Percentiles rank a stretch among this genome's conserved stretches.
phyloP scores from a whole-genome alignment of 2,113 vertebrate species.

The Fukomys damarensis region DNA sequence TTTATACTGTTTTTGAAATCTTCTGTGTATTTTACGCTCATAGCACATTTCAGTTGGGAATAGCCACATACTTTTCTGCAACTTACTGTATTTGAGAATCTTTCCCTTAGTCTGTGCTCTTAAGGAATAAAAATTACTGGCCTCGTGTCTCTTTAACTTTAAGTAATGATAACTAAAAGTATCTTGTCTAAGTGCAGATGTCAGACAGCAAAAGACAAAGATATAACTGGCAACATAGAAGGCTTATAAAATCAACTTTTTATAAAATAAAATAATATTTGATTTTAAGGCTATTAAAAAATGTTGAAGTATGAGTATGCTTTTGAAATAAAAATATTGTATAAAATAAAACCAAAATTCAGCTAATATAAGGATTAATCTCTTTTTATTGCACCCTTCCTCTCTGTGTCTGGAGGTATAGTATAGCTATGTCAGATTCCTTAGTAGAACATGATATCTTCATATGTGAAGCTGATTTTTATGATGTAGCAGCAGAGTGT shows the following conservation, averaged over 20 bases:
- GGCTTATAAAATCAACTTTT: neutral
- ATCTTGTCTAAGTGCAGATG: neutral
- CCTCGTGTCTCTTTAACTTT: neutral
- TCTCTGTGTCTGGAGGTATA: neutral
- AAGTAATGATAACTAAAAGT: neutral
- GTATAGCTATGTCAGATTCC: rapidly evolving
- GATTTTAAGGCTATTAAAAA: neutral
- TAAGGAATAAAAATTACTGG: neutral
- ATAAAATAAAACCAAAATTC: neutral
- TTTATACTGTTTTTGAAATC: neutral
- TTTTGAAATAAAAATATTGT: constrained; percentile 18
- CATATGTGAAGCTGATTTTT: neutral
- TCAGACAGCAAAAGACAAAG: neutral
- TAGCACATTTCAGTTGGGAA: neutral
- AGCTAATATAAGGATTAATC: neutral
- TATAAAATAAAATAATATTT: neutral
- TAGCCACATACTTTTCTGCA: neutral
- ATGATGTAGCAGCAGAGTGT: neutral
- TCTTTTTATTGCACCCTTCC: neutral
- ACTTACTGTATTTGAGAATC: neutral
- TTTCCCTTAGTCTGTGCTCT: neutral
- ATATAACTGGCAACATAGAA: neutral
- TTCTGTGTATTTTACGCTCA: neutral
- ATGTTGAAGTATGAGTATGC: neutral
- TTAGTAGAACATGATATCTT: neutral